Evolutionary conservation across 2,113 vertebrate genomes (phyloP), one percentile per base, ranked within the genome.

Genomic region (Seriola aureovittata): DNA sequence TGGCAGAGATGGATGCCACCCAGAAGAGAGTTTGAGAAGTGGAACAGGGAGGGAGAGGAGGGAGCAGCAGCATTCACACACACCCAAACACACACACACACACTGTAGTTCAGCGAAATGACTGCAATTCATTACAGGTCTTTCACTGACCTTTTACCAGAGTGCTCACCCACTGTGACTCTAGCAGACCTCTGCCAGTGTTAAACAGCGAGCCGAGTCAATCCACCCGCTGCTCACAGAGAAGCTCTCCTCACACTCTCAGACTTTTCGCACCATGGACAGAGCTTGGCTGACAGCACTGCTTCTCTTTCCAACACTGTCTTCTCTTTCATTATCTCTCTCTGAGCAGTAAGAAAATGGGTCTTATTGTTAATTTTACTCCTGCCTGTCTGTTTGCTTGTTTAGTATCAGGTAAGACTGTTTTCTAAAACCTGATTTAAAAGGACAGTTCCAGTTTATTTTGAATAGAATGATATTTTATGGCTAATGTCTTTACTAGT

Each of bases 1-100:
- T 88, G 86, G 85, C 83, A 79, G 80, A 85, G 89, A 90, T 91
- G 91, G 90, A 92, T 89, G 82, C 80, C 86, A 85, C 91, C 82
- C 85, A 89, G 89, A 88, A 85, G 77, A 86, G 81, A 79, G 84
- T 87, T 87, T 52, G 79, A 88, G 74, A 88, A 60, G 84, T 80
- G 79, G 81, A 75, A 82, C 14, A 5, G 17, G n/a, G 63, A 25
- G 73, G 19, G 38, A 25, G 52, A 16, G 13, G 17, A 29, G 21
- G 59, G 52, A 66, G 36, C 40, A 23, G 58, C 36, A 60, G 38
- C n/a, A 42, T 10, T 42, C 40, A 42, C 8, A 42, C 40, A 42
- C 8, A 42, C 40, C 11, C 9, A 42, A 9, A 42, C 8, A 42
- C 10, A 34, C 29, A 68, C 29, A 71, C 42, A 23, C 62, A 62